phyloP scores from a whole-genome alignment of 2,888 invertebrate genomes.

The Lamellibrachia columna region DNA sequence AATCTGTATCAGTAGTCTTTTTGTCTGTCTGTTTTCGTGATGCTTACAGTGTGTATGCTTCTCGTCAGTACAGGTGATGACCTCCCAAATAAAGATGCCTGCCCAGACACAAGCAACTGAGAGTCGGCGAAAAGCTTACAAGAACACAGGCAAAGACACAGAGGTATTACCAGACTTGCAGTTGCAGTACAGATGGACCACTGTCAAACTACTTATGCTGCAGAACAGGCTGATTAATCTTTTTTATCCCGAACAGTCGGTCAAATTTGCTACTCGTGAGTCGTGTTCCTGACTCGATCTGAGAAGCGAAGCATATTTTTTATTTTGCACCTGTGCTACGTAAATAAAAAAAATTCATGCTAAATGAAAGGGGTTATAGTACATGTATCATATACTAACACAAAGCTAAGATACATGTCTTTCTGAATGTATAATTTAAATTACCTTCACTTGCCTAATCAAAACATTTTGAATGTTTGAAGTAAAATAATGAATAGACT shows the following conservation, averaged over 20 bases:
- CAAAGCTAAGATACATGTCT: no score
- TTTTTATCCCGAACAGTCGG: constrained; percentile 18
- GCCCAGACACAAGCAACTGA: constrained; percentile 18
- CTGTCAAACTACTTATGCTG: background rate
- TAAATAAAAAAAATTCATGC: no score
- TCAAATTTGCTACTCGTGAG: background rate
- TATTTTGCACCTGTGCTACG: background rate
- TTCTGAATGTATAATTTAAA: no score
- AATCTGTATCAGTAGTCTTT: background rate
- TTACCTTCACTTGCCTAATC: no score
- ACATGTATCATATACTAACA: no score
- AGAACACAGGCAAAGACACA: constrained; percentile 63
- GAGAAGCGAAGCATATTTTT: background rate
- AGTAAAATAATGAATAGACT: no score
- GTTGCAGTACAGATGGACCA: no score
- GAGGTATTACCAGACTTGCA: constrained; percentile 48
- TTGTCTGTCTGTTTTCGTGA: background rate
- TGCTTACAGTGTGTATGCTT: background rate
- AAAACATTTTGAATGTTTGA: no score
- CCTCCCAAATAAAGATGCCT: constrained; percentile 18
- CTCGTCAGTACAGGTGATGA: constrained; percentile 6
- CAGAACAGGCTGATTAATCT: background rate
- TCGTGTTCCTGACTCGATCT: no score
- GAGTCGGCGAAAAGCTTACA: constrained; percentile 49
- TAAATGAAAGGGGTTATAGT: no score